A percentile compares a stretch with the other conserved stretches of the same genome.
These are phyloP conservation scores for Caenorhabditis doughertyi DNA, from an alignment of 2,888 invertebrate genomes.

Conservation along the genomic window DNA sequence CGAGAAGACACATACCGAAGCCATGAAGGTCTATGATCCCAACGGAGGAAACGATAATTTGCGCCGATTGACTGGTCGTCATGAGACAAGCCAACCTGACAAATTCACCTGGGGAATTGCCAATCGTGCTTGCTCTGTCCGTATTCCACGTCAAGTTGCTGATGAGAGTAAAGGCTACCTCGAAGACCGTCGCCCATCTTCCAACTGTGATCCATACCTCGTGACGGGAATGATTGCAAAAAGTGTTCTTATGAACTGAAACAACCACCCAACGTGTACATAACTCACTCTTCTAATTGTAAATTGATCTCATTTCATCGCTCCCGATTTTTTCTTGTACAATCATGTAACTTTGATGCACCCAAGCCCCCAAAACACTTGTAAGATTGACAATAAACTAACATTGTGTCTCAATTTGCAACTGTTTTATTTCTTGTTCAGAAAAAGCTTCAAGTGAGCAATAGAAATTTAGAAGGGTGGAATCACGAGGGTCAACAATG, in stretches of 20 bases:
- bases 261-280: background rate
- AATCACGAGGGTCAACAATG: slow-evolving; percentile 1
- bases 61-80: too few relatives aligned
- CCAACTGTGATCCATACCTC: slow-evolving; percentile 67
- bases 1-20: too few relatives aligned
- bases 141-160: slow-evolving; percentile 80
- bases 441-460: background rate
- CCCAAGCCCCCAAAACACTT: background rate
- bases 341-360: slow-evolving; percentile 10
- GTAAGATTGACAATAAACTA: background rate
- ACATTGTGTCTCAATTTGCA: background rate
- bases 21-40: too few relatives aligned
- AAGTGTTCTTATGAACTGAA: slow-evolving; percentile 51
- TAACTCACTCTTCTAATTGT: too few relatives aligned
- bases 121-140: slow-evolving; percentile 78
- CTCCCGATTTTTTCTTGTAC: slow-evolving; percentile 12
- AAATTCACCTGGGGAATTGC: slow-evolving; percentile 88
- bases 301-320: slow-evolving; percentile 4
- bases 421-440: background rate
- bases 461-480: background rate
- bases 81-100: slow-evolving; percentile 94
- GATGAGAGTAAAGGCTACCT: slow-evolving; percentile 77
- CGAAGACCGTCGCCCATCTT: slow-evolving; percentile 72
- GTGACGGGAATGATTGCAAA: slow-evolving; percentile 73
- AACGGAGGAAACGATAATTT: too few relatives aligned